These are phyloP conservation scores for Acanthurus leucopareius DNA, from an alignment of 2,797 vertebrate genomes.

Conservation along the genomic window DNA sequence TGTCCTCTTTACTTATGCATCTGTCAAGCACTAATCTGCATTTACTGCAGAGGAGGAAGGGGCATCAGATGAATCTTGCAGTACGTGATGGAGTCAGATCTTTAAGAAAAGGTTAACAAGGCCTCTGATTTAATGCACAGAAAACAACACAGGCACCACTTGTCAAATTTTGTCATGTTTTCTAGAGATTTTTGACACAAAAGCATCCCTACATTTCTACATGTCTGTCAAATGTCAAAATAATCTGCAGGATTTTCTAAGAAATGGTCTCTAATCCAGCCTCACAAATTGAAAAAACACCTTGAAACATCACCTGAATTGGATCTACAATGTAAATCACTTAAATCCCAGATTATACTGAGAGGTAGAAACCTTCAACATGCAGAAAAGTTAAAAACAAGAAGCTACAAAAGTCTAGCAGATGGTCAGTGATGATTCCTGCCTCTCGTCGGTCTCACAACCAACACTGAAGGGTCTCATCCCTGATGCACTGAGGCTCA, in stretches of 20 bases:
- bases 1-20: constrained; percentile 20
- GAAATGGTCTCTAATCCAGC: no score
- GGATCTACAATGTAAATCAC: background rate
- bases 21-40: constrained; percentile 30
- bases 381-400: background rate
- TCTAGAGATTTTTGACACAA: no score
- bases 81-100: background rate
- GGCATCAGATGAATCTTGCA: background rate
- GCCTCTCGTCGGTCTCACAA: constrained; percentile 2
- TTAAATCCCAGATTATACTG: background rate
- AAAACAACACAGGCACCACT: background rate
- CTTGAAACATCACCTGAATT: background rate
- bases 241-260: background rate
- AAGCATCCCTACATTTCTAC: background rate
- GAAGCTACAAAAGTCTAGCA: background rate
- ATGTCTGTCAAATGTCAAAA: background rate
- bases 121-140: background rate
- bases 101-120: background rate
- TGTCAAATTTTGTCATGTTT: background rate
- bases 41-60: constrained; percentile 31
- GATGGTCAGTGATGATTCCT: background rate
- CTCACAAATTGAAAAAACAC: background rate
- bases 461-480: constrained; percentile 6
- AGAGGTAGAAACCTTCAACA: background rate
- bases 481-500: background rate